A percentile compares a stretch with the other conserved stretches of the same genome.
Evolutionary conservation across 2,113 vertebrate species (phyloP).

Genomic region (Esox niger): DNA sequence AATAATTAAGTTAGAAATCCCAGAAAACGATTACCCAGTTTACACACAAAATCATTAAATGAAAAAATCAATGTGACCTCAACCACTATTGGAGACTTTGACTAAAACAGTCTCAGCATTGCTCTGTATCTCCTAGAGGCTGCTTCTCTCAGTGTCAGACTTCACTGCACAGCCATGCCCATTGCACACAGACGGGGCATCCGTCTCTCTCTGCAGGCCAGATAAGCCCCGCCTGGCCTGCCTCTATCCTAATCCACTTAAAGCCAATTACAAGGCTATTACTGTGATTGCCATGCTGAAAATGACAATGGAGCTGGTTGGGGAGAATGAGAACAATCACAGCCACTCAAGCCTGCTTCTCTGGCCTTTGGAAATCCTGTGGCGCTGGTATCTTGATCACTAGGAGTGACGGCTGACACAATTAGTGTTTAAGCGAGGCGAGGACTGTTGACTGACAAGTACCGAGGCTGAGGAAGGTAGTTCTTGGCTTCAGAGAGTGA

Average conservation of each 20-base stretch:
- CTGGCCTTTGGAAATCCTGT: slow-evolving; percentile 11
- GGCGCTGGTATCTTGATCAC: slow-evolving; percentile 44
- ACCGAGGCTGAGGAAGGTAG: slow-evolving; percentile 40
- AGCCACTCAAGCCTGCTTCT: slow-evolving; percentile 9
- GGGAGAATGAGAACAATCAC: slow-evolving; percentile 37
- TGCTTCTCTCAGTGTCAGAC: slow-evolving; percentile 48
- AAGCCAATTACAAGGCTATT: slow-evolving; percentile 74
- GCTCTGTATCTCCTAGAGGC: not conserved
- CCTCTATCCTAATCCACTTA: slow-evolving; percentile 63
- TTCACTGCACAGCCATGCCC: slow-evolving; percentile 33
- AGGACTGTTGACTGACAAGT: slow-evolving; percentile 55
- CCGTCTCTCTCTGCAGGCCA: slow-evolving; percentile 40
- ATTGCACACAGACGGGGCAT: not conserved
- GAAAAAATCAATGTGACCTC: too few species aligned
- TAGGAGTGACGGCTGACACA: slow-evolving; percentile 36
- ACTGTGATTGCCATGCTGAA: slow-evolving; percentile 62
- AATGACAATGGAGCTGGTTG: slow-evolving; percentile 56
- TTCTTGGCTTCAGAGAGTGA: slow-evolving; percentile 41
- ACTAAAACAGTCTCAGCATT: too few species aligned
- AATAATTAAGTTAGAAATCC: too few species aligned
- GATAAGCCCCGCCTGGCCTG: slow-evolving; percentile 31
- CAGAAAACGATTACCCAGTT: too few species aligned
- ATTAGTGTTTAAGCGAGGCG: slow-evolving; percentile 56
- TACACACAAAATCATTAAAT: too few species aligned
- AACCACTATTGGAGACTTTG: too few species aligned